Conservation (phyloP, 2,113 vertebrate genomes). For the Nothobranchius furzeri region DNA sequence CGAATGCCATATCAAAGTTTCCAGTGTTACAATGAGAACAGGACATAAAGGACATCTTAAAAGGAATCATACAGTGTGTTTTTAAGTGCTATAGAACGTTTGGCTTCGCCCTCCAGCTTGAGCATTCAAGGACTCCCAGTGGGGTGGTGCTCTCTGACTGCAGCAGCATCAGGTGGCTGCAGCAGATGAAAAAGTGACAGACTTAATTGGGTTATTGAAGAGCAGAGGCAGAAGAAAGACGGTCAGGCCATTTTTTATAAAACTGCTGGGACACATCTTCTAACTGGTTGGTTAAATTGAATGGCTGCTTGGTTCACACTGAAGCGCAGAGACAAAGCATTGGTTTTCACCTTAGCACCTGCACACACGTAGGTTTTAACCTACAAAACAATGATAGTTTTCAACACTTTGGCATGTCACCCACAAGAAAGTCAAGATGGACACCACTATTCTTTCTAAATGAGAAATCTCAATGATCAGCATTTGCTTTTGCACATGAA, state of each 20-base stretch:
- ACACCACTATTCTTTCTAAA: too few relatives aligned
- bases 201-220: constrained; percentile 40
- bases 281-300: too few relatives aligned
- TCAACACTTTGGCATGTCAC: too few relatives aligned
- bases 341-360: too few relatives aligned
- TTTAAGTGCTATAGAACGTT: constrained; percentile 1
- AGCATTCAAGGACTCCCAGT: background rate
- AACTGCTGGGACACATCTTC: too few relatives aligned
- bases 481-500: too few relatives aligned
- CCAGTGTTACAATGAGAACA: constrained; percentile 13
- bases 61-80: constrained; percentile 32
- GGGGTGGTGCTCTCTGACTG: background rate
- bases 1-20: background rate
- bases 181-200: constrained; percentile 42
- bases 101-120: constrained; percentile 31
- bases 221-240: background rate
- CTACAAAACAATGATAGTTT: too few relatives aligned
- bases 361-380: too few relatives aligned
- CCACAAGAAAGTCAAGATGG: too few relatives aligned
- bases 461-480: too few relatives aligned
- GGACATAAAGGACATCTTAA: constrained; percentile 17
- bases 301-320: too few relatives aligned
- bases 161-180: constrained; percentile 35
- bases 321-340: too few relatives aligned
- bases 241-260: background rate